Percentiles rank a stretch among this genome's conserved stretches.
Conservation (phyloP, 2,113 vertebrate genomes). For the Phalacrocorax aristotelis region DNA sequence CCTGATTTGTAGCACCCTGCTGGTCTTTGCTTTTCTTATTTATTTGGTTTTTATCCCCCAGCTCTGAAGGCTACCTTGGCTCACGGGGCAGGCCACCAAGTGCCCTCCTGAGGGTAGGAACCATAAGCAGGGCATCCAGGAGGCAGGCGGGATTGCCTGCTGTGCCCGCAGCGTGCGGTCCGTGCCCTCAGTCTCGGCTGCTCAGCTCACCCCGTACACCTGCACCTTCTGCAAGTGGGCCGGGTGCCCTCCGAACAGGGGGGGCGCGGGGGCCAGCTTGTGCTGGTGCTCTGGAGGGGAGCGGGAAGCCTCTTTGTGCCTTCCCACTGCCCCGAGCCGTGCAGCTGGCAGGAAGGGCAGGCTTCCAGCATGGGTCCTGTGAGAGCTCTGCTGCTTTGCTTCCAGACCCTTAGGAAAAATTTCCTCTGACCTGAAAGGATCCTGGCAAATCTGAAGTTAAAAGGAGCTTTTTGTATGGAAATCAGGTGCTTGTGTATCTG, state of each 20-base stretch:
- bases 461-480: not conserved
- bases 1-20: not conserved
- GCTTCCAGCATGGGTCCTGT: not conserved
- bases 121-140: not conserved
- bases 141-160: not conserved
- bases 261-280: rapidly evolving
- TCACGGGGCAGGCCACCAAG: not conserved
- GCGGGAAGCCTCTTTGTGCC: not conserved
- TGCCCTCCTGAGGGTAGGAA: not conserved
- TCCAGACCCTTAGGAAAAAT: not conserved
- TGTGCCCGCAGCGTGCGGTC: rapidly evolving
- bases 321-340: not conserved
- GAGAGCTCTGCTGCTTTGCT: not conserved
- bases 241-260: not conserved
- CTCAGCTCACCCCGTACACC: not conserved
- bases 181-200: rapidly evolving
- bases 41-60: not conserved
- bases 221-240: not conserved
- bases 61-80: not conserved
- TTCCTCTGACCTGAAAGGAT: not conserved
- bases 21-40: not conserved
- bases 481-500: not conserved
- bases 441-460: not conserved
- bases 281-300: not conserved
- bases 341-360: rapidly evolving